Evolutionary conservation across 2,113 vertebrate genomes (phyloP).

Genomic region (Sarotherodon lohbergeri): DNA sequence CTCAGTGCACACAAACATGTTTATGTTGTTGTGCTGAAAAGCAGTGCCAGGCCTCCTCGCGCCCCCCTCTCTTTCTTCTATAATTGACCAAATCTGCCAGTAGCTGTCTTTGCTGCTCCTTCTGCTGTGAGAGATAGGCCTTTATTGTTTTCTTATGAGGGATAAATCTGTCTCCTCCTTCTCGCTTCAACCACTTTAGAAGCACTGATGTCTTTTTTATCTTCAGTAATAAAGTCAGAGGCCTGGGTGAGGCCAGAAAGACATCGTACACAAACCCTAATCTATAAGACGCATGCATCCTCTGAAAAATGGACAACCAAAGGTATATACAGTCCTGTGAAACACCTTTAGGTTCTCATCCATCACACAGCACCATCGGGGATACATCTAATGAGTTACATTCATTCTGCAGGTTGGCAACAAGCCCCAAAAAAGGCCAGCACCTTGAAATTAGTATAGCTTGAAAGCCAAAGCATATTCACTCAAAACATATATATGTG

Average conservation of each 20-base stretch:
- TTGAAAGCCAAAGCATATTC: neutral
- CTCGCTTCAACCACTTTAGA: conserved; percentile 1
- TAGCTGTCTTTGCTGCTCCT: neutral
- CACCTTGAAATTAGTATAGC: neutral
- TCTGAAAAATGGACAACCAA: neutral
- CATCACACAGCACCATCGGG: neutral
- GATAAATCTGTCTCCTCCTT: conserved; percentile 13
- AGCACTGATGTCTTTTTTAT: conserved; percentile 18
- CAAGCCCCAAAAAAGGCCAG: neutral
- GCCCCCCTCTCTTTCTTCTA: neutral
- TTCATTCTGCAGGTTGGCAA: neutral
- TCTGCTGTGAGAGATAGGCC: conserved; percentile 8
- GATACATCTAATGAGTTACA: neutral
- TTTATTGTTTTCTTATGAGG: conserved; percentile 34
- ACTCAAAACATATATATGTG: neutral
- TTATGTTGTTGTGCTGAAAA: neutral
- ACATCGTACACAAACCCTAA: neutral
- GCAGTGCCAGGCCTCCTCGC: neutral
- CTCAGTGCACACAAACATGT: neutral
- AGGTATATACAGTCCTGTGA: neutral
- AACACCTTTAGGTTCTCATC: neutral
- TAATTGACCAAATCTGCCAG: conserved; percentile 18
- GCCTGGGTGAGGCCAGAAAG: neutral
- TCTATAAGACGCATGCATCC: neutral
- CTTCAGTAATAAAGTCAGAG: conserved; percentile 14